Conservation (phyloP, 1,140 invertebrate genomes). For the Helicoverpa armigera region DNA sequence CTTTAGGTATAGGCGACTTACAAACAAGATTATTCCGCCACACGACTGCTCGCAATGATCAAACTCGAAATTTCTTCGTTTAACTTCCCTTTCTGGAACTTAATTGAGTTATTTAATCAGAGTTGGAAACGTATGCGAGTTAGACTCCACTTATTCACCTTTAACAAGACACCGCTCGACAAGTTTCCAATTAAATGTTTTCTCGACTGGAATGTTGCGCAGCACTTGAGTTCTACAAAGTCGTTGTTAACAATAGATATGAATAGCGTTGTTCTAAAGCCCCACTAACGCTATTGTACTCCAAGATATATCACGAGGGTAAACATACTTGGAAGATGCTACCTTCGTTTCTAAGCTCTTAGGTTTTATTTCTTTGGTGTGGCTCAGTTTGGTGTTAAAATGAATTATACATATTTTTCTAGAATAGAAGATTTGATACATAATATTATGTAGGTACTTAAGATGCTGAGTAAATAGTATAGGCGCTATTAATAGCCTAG, state of each 20-base stretch:
- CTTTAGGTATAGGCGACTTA: conserved; percentile 20
- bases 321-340: conserved; percentile 13
- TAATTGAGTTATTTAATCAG: conserved; percentile 42
- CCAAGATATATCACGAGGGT: conserved; percentile 27
- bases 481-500: conserved; percentile 21
- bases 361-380: conserved; percentile 10
- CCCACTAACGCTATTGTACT: conserved; percentile 39
- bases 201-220: conserved; percentile 1
- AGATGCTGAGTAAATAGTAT: neutral
- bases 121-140: conserved; percentile 25
- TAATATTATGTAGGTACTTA: neutral
- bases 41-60: conserved; percentile 18
- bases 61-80: conserved; percentile 40
- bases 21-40: conserved; percentile 31
- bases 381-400: neutral
- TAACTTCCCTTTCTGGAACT: conserved; percentile 38
- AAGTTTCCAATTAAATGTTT: conserved; percentile 41
- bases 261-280: conserved; percentile 26
- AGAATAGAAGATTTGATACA: too few species aligned
- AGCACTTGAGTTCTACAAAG: conserved; percentile 24
- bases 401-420: too few species aligned
- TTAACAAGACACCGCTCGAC: conserved; percentile 12
- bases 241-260: conserved; percentile 38
- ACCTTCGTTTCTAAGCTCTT: neutral
- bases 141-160: conserved; percentile 15